phyloP scores from a whole-genome alignment of 2,888 invertebrate species.

The Argynnis bischoffii region DNA sequence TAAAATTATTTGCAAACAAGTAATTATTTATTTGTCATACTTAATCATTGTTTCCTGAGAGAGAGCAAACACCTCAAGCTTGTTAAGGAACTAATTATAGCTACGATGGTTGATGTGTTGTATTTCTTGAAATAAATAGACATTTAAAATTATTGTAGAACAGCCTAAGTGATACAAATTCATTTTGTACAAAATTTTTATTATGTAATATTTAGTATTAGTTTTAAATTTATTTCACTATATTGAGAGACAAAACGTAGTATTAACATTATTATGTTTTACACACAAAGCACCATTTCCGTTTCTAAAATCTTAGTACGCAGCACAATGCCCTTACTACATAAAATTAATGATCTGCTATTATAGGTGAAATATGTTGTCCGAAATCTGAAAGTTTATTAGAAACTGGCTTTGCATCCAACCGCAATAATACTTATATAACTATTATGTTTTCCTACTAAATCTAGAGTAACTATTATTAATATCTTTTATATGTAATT shows the following conservation, averaged over 20 bases:
- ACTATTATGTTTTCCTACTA: neutral
- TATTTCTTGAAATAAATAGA: conserved; percentile 15
- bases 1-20: conserved; percentile 32
- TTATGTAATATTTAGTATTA: no score
- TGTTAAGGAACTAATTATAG: conserved; percentile 33
- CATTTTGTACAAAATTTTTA: no score
- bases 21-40: conserved; percentile 26
- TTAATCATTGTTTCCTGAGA: conserved; percentile 24
- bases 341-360: neutral
- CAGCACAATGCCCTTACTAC: neutral
- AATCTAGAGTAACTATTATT: neutral
- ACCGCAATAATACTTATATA: no score
- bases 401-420: neutral
- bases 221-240: neutral
- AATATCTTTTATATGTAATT: neutral
- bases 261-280: conserved; percentile 6
- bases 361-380: neutral
- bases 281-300: neutral
- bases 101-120: conserved; percentile 10
- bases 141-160: neutral
- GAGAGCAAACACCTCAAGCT: conserved; percentile 29
- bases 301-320: conserved; percentile 6
- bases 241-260: neutral
- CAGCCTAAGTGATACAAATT: neutral
- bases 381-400: neutral